These are phyloP conservation scores for Urechis unicinctus DNA, from an alignment of 2,888 invertebrate genomes.

Conservation along the genomic window DNA sequence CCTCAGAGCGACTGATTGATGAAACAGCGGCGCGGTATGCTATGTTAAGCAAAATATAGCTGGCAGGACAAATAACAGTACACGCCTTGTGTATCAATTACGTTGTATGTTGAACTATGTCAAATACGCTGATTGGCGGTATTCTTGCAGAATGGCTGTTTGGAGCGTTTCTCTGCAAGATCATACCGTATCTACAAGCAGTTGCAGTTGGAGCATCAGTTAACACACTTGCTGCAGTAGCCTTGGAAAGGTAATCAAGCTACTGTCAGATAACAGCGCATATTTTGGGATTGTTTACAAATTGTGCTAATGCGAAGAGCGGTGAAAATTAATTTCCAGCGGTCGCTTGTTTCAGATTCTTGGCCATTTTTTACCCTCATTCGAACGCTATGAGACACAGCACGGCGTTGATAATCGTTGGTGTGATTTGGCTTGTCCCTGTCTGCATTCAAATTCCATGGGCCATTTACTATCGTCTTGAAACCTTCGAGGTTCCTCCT, in stretches of 20 bases:
- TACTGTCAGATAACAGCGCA: too few relatives aligned
- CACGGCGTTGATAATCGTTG: constrained; percentile 63
- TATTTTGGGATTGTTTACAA: too few relatives aligned
- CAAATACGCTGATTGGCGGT: too few relatives aligned
- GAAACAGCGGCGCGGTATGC: too few relatives aligned
- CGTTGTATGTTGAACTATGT: too few relatives aligned
- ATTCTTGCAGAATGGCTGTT: constrained; percentile 6
- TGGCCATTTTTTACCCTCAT: constrained; percentile 17
- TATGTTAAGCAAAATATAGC: too few relatives aligned
- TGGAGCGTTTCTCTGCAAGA: constrained; percentile 16
- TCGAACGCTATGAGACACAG: constrained; percentile 4
- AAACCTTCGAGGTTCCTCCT: constrained; percentile 1
- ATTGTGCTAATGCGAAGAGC: too few relatives aligned
- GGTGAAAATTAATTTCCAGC: too few relatives aligned
- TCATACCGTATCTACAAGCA: constrained; percentile 19
- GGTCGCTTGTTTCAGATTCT: constrained; percentile 8
- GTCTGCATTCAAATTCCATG: constrained; percentile 80
- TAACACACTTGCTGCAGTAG: constrained; percentile 20
- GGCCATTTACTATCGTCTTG: constrained; percentile 63
- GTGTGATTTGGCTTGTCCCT: constrained; percentile 84
- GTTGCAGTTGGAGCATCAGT: constrained; percentile 20
- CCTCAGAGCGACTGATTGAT: too few relatives aligned
- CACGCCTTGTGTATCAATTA: too few relatives aligned
- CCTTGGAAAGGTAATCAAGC: constrained; percentile 18
- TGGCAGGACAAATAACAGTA: too few relatives aligned